Percentiles rank a stretch among this genome's conserved stretches.
phyloP scores from a whole-genome alignment of 2,113 vertebrate species.

The Callionymus lyra region DNA sequence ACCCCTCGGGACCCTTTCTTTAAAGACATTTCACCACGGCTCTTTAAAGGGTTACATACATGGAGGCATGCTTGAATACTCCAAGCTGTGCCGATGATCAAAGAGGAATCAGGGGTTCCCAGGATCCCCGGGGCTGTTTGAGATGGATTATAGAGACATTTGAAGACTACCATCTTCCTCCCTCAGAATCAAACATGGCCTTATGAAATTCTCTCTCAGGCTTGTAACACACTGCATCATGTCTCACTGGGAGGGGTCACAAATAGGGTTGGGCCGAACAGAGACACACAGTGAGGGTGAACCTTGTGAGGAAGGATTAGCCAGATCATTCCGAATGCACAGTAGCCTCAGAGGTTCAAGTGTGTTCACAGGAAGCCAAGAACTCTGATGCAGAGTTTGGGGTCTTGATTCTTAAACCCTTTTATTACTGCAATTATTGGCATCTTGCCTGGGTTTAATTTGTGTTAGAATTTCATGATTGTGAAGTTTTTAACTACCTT shows the following conservation, averaged over 20 bases:
- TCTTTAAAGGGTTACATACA: constrained; percentile 30
- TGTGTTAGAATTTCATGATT: too few species aligned
- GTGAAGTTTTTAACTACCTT: too few species aligned
- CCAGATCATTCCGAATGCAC: constrained; percentile 6
- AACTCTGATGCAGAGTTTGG: too few species aligned
- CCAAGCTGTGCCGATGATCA: constrained; percentile 40
- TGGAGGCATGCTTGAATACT: constrained; percentile 30
- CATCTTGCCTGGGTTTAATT: too few species aligned
- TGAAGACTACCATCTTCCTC: constrained; percentile 37
- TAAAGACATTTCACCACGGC: constrained; percentile 30
- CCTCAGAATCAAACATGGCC: constrained; percentile 27
- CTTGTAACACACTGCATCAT: constrained; percentile 36
- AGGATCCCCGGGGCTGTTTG: constrained; percentile 19
- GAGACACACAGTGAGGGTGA: constrained; percentile 3
- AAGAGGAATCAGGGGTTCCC: constrained; percentile 46
- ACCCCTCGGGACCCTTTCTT: constrained; percentile 12
- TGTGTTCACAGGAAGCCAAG: constrained; percentile 1
- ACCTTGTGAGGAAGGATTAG: background rate
- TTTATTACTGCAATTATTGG: too few species aligned
- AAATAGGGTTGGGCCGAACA: constrained; percentile 18
- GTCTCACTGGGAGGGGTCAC: constrained; percentile 18
- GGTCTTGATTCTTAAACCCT: too few species aligned
- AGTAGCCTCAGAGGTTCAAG: constrained; percentile 3
- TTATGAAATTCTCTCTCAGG: constrained; percentile 51
- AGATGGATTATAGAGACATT: constrained; percentile 42